These are phyloP conservation scores for Solenopsis invicta DNA, from an alignment of 1,140 invertebrate genomes.

Conservation along the genomic window DNA sequence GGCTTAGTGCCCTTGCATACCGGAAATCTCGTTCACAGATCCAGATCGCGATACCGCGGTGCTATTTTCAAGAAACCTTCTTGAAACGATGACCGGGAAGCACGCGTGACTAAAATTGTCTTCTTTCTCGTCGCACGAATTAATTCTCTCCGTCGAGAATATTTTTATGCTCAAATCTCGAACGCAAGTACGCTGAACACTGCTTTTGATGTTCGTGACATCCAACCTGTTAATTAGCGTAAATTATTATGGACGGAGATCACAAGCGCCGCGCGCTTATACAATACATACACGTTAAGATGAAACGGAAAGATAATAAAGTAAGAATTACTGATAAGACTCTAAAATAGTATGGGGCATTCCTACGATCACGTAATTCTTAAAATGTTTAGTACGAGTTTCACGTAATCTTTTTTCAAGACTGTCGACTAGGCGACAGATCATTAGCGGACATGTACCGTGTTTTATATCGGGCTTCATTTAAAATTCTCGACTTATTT, in stretches of 20 bases:
- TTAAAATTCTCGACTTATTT: constrained; percentile 21
- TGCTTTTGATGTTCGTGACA: not conserved
- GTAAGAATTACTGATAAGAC: not conserved
- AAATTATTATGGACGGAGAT: constrained; percentile 29
- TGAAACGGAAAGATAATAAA: constrained; percentile 35
- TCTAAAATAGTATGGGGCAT: not conserved
- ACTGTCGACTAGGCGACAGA: not conserved
- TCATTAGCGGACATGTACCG: not conserved
- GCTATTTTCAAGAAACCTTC: constrained; percentile 56
- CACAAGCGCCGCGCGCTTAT: constrained; percentile 6
- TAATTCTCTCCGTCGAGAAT: constrained; percentile 8
- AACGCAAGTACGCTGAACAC: not conserved
- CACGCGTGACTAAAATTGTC: constrained; percentile 28
- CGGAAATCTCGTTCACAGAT: constrained; percentile 56
- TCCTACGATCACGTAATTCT: constrained; percentile 1
- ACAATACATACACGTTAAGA: not conserved
- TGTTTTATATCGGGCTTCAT: constrained; percentile 3
- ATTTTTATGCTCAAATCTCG: not conserved
- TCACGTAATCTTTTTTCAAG: not conserved
- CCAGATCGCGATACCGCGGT: constrained; percentile 51
- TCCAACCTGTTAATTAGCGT: constrained; percentile 40
- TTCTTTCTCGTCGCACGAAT: constrained; percentile 23
- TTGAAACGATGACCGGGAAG: not conserved
- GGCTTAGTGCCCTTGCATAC: constrained; percentile 8
- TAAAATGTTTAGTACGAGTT: constrained; percentile 4